Percentiles rank a stretch among this genome's conserved stretches.
phyloP scores from a whole-genome alignment of 2,888 invertebrate genomes.

The Scaeva pyrastri region DNA sequence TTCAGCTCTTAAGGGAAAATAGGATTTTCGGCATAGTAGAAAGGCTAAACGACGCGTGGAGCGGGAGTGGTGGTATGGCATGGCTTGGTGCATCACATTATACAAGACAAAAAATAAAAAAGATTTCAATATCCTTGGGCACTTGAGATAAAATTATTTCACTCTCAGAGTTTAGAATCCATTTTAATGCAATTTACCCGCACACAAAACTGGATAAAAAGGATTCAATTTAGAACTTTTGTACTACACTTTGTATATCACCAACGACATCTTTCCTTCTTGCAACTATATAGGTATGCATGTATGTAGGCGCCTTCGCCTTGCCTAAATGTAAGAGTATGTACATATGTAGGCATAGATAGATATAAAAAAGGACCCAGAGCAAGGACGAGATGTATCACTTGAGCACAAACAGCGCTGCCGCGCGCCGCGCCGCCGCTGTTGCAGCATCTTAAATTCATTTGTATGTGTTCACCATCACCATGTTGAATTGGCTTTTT shows the following conservation, averaged over 20 bases:
- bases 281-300: not conserved
- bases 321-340: no score
- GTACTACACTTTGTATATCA: conserved; percentile 47
- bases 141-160: conserved; percentile 71
- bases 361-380: conserved; percentile 15
- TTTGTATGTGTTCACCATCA: no score
- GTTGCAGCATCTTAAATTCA: conserved; percentile 45
- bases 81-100: not conserved
- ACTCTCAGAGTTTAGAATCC: conserved; percentile 70
- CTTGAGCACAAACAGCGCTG: not conserved
- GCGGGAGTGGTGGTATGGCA: not conserved
- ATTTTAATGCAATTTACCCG: conserved; percentile 71
- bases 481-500: conserved; percentile 65
- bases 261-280: conserved; percentile 17
- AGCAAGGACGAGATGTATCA: conserved; percentile 58
- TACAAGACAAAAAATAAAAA: conserved; percentile 2
- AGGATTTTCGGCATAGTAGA: conserved; percentile 36
- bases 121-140: conserved; percentile 72
- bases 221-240: conserved; percentile 71
- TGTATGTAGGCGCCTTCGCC: not conserved
- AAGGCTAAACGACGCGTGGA: not conserved
- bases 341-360: no score
- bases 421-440: conserved; percentile 3
- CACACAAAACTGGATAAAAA: conserved; percentile 66
- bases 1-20: conserved; percentile 20